phyloP scores from a whole-genome alignment of 2,113 vertebrate species.

The Anhinga anhinga region DNA sequence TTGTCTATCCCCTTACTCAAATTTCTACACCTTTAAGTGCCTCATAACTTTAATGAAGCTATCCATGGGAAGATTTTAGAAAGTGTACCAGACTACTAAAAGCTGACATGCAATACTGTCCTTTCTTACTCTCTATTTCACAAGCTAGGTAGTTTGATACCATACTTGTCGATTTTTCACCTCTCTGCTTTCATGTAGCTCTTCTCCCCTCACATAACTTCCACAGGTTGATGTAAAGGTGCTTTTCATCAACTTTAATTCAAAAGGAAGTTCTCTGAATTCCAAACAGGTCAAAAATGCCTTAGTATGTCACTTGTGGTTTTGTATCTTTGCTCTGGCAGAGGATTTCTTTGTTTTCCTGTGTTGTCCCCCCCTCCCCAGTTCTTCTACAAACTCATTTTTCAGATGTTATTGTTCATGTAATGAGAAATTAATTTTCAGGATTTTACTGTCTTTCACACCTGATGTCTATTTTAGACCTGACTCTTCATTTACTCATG shows the following conservation, averaged over 20 bases:
- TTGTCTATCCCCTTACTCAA: neutral
- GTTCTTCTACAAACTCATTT: neutral
- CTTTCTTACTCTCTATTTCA: neutral
- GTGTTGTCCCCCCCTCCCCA: no score
- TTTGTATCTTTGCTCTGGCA: neutral
- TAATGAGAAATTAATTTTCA: neutral
- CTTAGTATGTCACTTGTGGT: neutral
- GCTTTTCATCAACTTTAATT: neutral
- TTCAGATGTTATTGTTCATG: neutral
- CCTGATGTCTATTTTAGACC: neutral
- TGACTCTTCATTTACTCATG: neutral
- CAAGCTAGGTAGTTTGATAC: neutral
- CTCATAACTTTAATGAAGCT: neutral
- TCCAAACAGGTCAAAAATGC: neutral
- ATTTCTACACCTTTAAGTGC: neutral
- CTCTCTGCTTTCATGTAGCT: neutral
- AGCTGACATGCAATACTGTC: neutral
- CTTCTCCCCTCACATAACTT: neutral
- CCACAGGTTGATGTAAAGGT: neutral
- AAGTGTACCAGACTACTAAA: neutral
- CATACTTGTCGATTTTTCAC: neutral
- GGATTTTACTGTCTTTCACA: neutral
- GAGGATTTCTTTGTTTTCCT: neutral
- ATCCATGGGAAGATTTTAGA: neutral
- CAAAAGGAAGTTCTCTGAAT: neutral